Evolutionary conservation across 2,113 vertebrate genomes (phyloP).

Genomic region (Egretta garzetta): DNA sequence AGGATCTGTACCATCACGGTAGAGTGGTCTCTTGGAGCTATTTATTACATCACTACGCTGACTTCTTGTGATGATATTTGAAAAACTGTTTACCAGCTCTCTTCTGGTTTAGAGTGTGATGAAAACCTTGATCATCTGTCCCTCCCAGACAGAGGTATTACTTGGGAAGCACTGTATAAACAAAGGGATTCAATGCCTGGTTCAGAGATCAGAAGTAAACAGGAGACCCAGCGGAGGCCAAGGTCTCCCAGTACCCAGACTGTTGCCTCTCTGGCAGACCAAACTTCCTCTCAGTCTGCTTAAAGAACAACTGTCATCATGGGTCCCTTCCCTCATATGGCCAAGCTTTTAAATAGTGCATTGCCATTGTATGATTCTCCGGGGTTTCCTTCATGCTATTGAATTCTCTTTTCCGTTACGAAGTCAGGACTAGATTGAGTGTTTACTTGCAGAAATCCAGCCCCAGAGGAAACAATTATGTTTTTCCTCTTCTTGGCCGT

Average conservation of each 20-base stretch:
- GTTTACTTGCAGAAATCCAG: slow-evolving; percentile 33
- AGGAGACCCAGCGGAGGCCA: neutral
- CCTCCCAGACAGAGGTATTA: neutral
- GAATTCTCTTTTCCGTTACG: slow-evolving; percentile 26
- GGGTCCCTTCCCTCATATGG: neutral
- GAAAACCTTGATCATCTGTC: neutral
- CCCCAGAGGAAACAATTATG: slow-evolving; percentile 19
- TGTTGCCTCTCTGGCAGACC: neutral
- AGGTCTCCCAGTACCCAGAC: neutral
- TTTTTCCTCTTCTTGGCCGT: slow-evolving; percentile 11
- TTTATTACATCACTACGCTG: accelerated
- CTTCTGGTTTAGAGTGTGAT: neutral
- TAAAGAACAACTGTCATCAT: neutral
- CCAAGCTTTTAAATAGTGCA: neutral
- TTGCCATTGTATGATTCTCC: neutral
- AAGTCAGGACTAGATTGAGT: neutral
- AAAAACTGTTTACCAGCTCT: neutral
- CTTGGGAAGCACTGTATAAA: neutral
- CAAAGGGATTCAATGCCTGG: neutral
- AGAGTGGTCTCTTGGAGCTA: neutral
- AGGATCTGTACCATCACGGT: neutral
- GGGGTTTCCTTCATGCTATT: slow-evolving; percentile 30
- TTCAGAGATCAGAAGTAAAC: neutral
- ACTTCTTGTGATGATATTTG: neutral
- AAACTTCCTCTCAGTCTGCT: slow-evolving; percentile 4